Base-by-base conservation (phyloP, 1,140 invertebrate genomes). In the Vanessa tameamea region DNA sequence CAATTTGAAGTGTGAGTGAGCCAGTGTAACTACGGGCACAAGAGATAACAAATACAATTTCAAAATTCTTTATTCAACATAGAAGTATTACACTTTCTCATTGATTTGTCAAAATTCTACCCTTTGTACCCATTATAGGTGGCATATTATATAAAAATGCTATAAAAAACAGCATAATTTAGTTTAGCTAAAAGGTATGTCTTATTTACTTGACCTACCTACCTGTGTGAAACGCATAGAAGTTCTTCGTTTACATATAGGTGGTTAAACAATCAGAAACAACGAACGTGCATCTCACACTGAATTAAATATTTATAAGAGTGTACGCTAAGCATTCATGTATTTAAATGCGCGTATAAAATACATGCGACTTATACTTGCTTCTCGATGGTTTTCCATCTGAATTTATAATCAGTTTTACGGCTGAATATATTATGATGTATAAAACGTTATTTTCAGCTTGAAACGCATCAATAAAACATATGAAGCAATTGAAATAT, bases 301-400 rank as follows among this genome's bases (percentile, higher is more conserved):
- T 50, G 66, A 76, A 78, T 79, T 66, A 77, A 77, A 72, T 72
- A 79, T 79, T 79, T 76, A 69, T 79, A 73, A 76, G 70, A 78
- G 66, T 20, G 20, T 71, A 76, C 67, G 71, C 72, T 79, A 73
- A 76, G 73, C 65, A 78, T 75, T 69, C 69, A 71, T 78, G 73
- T 76, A 78, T 75, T 75, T 75, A 76, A 79, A 76, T 73, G 73
- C 48, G 16, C 64, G 70, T 50, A 73, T 73, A 75, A 66, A 69
- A 59, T 63, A 67, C 69, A 48, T 64, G 64, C 69, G 61, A 61
- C 68, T 67, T 64, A 67, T 69, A 73, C 63, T 63, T 64, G 61
- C 47, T 71, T 71, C 64, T 63, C 68, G 65, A 68, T 48, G 50
- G 65, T 73, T 67, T 59, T 31, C n/a, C 26, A 73, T 73, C 66